Evolutionary conservation across 2,113 vertebrate genomes (phyloP), one percentile per base, ranked within the genome.

Genomic region (Hippocampus abdominalis): DNA sequence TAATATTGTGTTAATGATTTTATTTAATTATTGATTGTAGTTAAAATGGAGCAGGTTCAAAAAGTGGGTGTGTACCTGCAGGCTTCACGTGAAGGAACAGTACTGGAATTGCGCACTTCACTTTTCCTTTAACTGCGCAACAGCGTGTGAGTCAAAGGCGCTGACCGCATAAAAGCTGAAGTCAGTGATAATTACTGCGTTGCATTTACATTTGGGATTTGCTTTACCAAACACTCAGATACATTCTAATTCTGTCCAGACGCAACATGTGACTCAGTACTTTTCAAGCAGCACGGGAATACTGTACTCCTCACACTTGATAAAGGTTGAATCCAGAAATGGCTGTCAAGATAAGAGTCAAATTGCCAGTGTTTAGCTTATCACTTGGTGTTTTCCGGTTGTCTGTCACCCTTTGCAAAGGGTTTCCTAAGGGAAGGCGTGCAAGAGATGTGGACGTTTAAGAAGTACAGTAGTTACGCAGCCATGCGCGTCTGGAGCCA

Each of bases 41-140:
- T 54, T 11, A 48, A 57, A 2, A 11, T 48, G 53, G 70, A 48
- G 29, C 68, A 73, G 59, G 65, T 60, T 56, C 74, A 61, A 81
- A 81, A 86, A 60, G 88, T 90, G 89, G 89, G 91, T 91, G 91
- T 90, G 91, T 90, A 77, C 88, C 65, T 74, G 60, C 71, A 72
- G 66, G 59, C 63, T 53, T 66, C 84, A 83, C 72, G 79, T 84
- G 73, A 89, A 86, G 69, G 80, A 76, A 56, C 68, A 54, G 23
- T 62, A 80, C 51, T 80, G 64, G 74, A 82, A 79, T 82, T 84
- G 78, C 84, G 83, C 87, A 86, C 79, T 87, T 85, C 48, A 64
- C 54, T 84, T 79, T 81, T 70, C n/a, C 60, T 79, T 81, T 73
- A 78, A 75, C 65, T 71, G 36, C 39, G 61, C 40, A 64, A 23